These are phyloP conservation scores for Alectura lathami DNA, from an alignment of 2,113 vertebrate species.

Conservation along the genomic window DNA sequence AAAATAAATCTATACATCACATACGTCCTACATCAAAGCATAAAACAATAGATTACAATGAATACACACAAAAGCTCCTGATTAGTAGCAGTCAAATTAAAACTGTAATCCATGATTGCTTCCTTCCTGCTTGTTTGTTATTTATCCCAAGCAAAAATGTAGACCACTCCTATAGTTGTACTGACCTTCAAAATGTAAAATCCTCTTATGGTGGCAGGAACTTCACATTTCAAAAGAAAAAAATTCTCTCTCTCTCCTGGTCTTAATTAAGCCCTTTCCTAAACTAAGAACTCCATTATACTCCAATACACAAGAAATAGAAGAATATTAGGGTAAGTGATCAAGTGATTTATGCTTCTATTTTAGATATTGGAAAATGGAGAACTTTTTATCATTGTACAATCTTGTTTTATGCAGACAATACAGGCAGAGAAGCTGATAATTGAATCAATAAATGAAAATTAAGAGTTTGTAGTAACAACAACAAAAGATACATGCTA, in stretches of 20 bases:
- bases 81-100: background rate
- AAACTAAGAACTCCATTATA: background rate
- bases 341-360: background rate
- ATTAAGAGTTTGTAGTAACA: background rate
- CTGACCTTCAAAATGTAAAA: background rate
- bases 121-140: background rate
- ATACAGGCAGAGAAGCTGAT: background rate
- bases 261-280: background rate
- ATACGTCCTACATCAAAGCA: background rate
- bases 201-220: accelerated
- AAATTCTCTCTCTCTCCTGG: background rate
- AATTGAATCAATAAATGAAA: background rate
- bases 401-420: background rate
- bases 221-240: too few species aligned
- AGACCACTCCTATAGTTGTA: background rate
- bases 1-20: background rate
- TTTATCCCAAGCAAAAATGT: background rate
- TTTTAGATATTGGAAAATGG: background rate
- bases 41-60: background rate
- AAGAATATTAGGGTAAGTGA: background rate
- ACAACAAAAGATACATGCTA: background rate
- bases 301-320: accelerated
- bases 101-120: background rate
- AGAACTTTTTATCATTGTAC: background rate
- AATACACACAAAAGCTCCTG: background rate